Evolutionary conservation across 2,797 vertebrate genomes (phyloP).

Genomic region (Liparis tanakae): DNA sequence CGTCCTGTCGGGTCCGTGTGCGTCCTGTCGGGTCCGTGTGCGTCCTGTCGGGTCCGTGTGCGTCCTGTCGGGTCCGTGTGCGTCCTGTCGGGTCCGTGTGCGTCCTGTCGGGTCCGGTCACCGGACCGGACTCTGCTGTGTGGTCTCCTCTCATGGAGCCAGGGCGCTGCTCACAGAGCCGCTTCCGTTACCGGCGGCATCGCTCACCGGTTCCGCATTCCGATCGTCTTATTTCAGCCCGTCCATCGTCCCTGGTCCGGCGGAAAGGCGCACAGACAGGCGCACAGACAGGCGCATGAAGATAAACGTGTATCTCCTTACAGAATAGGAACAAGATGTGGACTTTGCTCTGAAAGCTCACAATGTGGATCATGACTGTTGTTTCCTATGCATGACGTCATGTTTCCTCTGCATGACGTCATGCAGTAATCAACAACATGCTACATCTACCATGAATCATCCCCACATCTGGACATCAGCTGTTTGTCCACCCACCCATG

Average conservation of each 20-base stretch:
- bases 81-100: constrained; percentile 15
- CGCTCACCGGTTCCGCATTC: constrained; percentile 89
- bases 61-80: constrained; percentile 11
- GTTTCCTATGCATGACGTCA: constrained; percentile 35
- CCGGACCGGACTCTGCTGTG: constrained; percentile 43
- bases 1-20: constrained; percentile 11
- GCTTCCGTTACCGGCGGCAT: constrained; percentile 81
- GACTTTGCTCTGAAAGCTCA: constrained; percentile 26
- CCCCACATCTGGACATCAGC: constrained; percentile 76
- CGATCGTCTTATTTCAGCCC: constrained; percentile 82
- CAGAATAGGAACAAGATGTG: background rate
- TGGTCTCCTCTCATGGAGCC: constrained; percentile 57
- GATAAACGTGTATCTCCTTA: constrained; percentile 2
- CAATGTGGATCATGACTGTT: constrained; percentile 1
- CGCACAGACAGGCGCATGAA: constrained; percentile 43
- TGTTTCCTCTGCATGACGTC: constrained; percentile 37
- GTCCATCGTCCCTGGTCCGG: constrained; percentile 52
- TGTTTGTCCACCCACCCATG: constrained; percentile 62
- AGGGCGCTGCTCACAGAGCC: constrained; percentile 67
- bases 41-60: constrained; percentile 11
- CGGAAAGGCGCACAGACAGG: constrained; percentile 55
- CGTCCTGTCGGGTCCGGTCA: constrained; percentile 39
- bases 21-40: constrained; percentile 15
- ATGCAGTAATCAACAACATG: constrained; percentile 22
- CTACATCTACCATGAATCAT: constrained; percentile 27